Base-by-base conservation (phyloP, 2,888 invertebrate species). In the Sarcophaga subvicina region DNA sequence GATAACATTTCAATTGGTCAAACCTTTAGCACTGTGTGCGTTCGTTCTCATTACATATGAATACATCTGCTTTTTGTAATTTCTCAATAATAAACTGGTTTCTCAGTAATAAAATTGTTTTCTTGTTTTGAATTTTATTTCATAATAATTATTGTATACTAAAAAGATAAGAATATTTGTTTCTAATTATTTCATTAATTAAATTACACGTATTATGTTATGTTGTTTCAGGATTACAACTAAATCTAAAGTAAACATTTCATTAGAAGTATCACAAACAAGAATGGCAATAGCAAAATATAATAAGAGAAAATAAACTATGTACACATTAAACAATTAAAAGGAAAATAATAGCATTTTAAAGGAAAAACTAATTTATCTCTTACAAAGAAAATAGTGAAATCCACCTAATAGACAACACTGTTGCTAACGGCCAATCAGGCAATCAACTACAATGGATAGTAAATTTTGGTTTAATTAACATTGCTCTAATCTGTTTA, bases 241-340 rank as follows among this genome's bases (percentile, higher is more conserved):
- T 47, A 63, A 25, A 73, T 17, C 63, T 60, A 14, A 49, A 45
- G n/a, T 20, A 66, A 66, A 80, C 59, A 80, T 66, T 80, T 80
- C 66, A 37, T 73, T 62, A n/a, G 66, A 80, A 73, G 64, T 80
- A 67, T 80, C 80, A 73, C 72, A 80, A 27, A 49, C 27, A 62
- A 62, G 45, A 60, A 5, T 37, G 37, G 8, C 2, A 37, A 37
- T 10, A 37, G 37, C 37, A 10, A 22, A 62, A 62, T n/a, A 73
- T 60, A 62, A 66, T 49, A 66, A 25, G 64, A 64, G n/a, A 27
- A n/a, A 59, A 27, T 12, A 63, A 45, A 47, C 27, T 17, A 22
- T 22, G 22, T 22, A 22, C 45, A 80, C 66, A 66, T 72, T 67
- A 54, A 67, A 25, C 47, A 66, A 67, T 54, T 59, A 73, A 14